Percentiles rank a stretch among this genome's conserved stretches.
Evolutionary conservation across 2,888 invertebrate species (phyloP).

Genomic region (Pterobdella sp.): DNA sequence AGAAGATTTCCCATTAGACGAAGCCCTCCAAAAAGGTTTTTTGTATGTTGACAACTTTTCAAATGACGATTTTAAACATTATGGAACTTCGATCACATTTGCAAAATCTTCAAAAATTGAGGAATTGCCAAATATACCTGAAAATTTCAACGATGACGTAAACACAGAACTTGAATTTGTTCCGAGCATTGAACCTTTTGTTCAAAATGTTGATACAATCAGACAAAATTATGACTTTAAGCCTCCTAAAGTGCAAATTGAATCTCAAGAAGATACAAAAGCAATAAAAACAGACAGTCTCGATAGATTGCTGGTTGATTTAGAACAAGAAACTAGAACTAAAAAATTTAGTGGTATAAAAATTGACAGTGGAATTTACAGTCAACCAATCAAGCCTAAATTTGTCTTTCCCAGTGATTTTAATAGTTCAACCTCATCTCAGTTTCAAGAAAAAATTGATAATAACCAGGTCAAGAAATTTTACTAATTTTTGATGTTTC

Average conservation of each 20-base stretch:
- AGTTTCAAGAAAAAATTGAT: not conserved
- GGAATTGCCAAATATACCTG: not conserved
- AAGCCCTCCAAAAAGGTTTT: constrained; percentile 24
- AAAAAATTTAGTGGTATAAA: not conserved
- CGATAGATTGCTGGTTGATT: constrained; percentile 5
- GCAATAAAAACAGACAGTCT: not conserved
- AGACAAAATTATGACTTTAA: not conserved
- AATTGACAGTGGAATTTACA: constrained; percentile 10
- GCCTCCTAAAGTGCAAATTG: not conserved
- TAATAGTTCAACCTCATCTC: not conserved
- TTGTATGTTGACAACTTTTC: constrained; percentile 32
- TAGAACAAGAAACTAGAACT: not conserved
- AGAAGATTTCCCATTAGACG: constrained; percentile 17
- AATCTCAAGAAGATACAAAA: too few species aligned
- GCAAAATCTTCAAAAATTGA: too few species aligned
- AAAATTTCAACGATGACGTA: not conserved
- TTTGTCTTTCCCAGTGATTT: constrained; percentile 7
- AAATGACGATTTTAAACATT: not conserved
- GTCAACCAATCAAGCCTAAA: constrained; percentile 14
- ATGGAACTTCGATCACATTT: not conserved
- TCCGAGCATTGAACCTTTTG: not conserved
- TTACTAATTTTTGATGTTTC: not conserved
- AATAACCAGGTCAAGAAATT: not conserved
- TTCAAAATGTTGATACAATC: too few species aligned
- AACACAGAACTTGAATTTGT: not conserved